Percentiles rank a stretch among this genome's conserved stretches.
phyloP scores from a whole-genome alignment of 37 sponge, comb jelly and placozoan species.

The Tethya wilhelma region DNA sequence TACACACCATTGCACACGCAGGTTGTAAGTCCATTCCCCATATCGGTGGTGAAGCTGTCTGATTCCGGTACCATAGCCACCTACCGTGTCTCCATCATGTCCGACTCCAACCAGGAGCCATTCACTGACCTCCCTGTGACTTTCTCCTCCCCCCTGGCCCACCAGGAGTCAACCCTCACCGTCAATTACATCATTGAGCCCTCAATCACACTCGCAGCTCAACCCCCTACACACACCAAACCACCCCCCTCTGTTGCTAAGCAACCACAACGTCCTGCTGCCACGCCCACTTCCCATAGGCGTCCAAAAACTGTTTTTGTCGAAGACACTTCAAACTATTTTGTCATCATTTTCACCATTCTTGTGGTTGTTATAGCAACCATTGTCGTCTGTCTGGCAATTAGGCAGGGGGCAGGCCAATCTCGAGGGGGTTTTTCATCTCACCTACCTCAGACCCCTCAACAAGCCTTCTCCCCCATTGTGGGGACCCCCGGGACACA shows the following conservation, averaged over 20 bases:
- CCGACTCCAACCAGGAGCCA: slow-evolving; percentile 28
- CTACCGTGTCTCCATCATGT: slow-evolving; percentile 42
- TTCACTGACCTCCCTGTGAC: slow-evolving; percentile 34
- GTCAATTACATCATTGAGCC: slow-evolving; percentile 16
- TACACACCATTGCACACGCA: slow-evolving; percentile 11
- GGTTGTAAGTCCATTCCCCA: slow-evolving; percentile 39
- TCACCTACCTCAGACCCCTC: slow-evolving; percentile 17
- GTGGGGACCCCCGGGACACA: no score
- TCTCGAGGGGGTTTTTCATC: slow-evolving; percentile 16
- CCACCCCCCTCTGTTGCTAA: not conserved
- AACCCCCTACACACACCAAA: not conserved
- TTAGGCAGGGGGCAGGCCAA: not conserved
- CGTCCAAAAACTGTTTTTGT: no score
- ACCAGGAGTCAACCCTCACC: slow-evolving; percentile 29
- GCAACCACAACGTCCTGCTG: not conserved
- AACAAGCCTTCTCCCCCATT: not conserved
- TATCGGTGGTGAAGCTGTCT: slow-evolving; percentile 14
- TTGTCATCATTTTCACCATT: slow-evolving; percentile 14
- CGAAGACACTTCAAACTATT: not conserved
- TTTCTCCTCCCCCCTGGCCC: slow-evolving; percentile 33
- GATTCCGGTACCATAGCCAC: not conserved
- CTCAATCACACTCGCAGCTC: not conserved
- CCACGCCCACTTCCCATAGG: no score
- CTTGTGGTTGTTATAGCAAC: slow-evolving; percentile 8
- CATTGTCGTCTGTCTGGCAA: slow-evolving; percentile 44